These are phyloP conservation scores for Rhizomys pruinosus DNA, from an alignment of 2,113 vertebrate species.

Conservation along the genomic window DNA sequence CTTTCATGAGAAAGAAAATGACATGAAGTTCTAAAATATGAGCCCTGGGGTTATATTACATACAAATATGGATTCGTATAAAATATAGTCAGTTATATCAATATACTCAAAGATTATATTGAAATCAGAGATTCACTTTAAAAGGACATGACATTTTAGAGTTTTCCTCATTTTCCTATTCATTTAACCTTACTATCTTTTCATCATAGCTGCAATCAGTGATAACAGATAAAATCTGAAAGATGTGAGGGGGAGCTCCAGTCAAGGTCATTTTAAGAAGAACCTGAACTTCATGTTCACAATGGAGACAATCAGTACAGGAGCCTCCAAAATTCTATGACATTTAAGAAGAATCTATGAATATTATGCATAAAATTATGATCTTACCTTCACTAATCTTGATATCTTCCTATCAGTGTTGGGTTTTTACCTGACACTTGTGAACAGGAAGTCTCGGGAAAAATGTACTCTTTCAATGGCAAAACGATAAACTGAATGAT, in stretches of 20 bases:
- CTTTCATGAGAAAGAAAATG: neutral
- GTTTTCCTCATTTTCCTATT: neutral
- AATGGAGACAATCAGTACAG: neutral
- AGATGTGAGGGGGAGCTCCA: neutral
- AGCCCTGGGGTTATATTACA: neutral
- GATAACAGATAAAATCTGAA: neutral
- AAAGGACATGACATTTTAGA: slow-evolving; percentile 5
- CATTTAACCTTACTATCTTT: neutral
- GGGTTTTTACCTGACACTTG: neutral
- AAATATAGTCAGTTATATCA: neutral
- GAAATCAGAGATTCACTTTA: slow-evolving; percentile 51
- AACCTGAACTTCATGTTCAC: slow-evolving; percentile 24
- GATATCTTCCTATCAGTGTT: neutral
- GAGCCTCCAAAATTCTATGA: slow-evolving; percentile 2
- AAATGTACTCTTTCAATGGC: neutral
- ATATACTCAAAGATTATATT: neutral
- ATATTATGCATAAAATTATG: neutral
- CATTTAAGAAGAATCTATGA: slow-evolving; percentile 18
- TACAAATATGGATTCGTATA: neutral
- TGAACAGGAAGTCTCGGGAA: neutral
- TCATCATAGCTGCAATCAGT: slow-evolving; percentile 30
- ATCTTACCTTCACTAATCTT: neutral
- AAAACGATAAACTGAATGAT: neutral
- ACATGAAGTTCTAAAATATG: neutral
- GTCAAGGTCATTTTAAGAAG: slow-evolving; percentile 48